Evolutionary conservation across 2,113 vertebrate genomes (phyloP), one percentile per base, ranked within the genome.

Genomic region (Poeciliopsis turrubarensis): DNA sequence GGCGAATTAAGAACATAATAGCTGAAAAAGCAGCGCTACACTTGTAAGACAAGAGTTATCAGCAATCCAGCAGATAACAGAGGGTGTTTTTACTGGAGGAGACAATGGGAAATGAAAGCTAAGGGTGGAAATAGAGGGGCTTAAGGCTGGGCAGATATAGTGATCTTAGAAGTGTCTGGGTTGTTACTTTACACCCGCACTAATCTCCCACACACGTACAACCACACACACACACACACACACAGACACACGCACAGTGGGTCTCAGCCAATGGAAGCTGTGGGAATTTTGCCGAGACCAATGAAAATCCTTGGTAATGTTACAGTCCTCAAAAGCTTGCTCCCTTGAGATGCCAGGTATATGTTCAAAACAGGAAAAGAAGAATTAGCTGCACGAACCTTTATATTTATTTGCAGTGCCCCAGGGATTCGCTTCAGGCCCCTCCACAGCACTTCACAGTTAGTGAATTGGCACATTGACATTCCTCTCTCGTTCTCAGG

Each of bases 401-500:
- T 83, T 77, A 80, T 80, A 83, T 91, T 89, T 91, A 80, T 93
- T 91, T 88, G 73, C 39, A 68, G 76, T 84, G 44, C 60, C 70
- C 47, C 68, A 63, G 62, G 61, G 81, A 74, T 86, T 91, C 92
- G 89, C 92, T 91, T 89, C 61, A 26, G 63, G 15, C 34, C 32
- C 44, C 57, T 62, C 62, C 27, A 78, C 64, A 72, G 37, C 47
- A 71, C 72, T 87, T 77, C 85, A 51, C 67, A 81, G 67, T 83
- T 77, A 70, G 34, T 81, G 66, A 76, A 84, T 69, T 75, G 60
- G 69, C 60, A 77, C 70, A 79, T 51, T 73, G 71, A 89, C 92
- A 93, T 92, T 94, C 92, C 92, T 86, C 73, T 79, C 87, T 83
- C 74, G 85, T 93, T 94, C 93, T 94, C 92, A 94, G 88, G 93